Evolutionary conservation across 2,113 vertebrate genomes (phyloP).

Genomic region (Peromyscus polionotus): DNA sequence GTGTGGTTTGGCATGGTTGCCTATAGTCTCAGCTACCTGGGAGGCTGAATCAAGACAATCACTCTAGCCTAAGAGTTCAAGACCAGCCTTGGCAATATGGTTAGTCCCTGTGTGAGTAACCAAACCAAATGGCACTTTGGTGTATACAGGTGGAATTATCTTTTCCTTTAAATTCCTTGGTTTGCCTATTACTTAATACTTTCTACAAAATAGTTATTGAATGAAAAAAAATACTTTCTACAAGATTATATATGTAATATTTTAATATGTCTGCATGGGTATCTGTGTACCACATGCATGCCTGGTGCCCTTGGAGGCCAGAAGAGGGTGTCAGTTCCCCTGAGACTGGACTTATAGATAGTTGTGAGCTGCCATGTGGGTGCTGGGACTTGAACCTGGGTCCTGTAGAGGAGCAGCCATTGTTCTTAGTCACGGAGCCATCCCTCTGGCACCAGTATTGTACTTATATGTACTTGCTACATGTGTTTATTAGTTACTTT

Average conservation of each 20-base stretch:
- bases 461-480: background rate
- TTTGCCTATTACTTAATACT: slow-evolving; percentile 6
- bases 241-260: no score
- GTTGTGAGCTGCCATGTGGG: background rate
- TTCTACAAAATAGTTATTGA: background rate
- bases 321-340: background rate
- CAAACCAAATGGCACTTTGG: background rate
- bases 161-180: background rate
- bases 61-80: background rate
- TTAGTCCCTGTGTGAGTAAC: background rate
- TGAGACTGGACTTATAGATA: background rate
- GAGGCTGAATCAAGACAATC: background rate
- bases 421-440: background rate
- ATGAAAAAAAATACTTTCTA: background rate
- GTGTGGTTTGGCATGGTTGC: background rate
- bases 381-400: background rate
- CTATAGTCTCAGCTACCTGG: background rate
- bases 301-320: background rate
- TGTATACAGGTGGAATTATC: background rate
- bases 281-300: background rate
- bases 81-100: background rate
- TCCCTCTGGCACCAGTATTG: background rate
- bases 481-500: background rate
- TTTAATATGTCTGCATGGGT: background rate
- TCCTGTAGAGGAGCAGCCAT: no score